These are phyloP conservation scores for Oophaga sylvatica DNA, from an alignment of 2,797 vertebrate genomes.

Conservation along the genomic window DNA sequence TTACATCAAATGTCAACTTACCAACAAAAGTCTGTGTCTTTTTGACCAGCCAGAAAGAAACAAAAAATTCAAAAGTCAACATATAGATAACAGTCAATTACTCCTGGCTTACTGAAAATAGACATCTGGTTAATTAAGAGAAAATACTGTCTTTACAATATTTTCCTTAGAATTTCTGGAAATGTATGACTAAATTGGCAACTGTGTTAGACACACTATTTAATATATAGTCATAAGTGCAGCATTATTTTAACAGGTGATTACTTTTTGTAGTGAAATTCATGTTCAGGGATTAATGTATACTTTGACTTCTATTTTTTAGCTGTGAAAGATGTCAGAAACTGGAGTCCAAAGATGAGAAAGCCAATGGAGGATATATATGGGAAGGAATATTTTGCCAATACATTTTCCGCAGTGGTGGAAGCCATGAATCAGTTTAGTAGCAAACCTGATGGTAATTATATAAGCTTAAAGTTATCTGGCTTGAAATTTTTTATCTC, in stretches of 20 bases:
- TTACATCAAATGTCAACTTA: no score
- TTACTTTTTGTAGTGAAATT: neutral
- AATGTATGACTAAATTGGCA: neutral
- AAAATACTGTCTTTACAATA: no score
- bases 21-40: no score
- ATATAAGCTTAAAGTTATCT: neutral
- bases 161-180: neutral
- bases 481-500: neutral
- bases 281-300: neutral
- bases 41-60: no score
- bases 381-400: constrained; percentile 79
- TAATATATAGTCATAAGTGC: no score
- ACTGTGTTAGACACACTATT: neutral
- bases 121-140: no score
- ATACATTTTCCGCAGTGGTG: constrained; percentile 85
- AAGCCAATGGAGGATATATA: constrained; percentile 87
- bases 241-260: no score
- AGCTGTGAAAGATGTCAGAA: constrained; percentile 87
- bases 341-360: constrained; percentile 83
- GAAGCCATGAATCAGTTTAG: constrained; percentile 78
- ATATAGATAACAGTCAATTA: no score
- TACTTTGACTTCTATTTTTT: constrained; percentile 37
- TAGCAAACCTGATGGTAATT: constrained; percentile 79
- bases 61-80: no score
- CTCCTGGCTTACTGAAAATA: no score